Evolutionary conservation across 2,888 invertebrate genomes (phyloP).

Genomic region (Piscicola geometra): DNA sequence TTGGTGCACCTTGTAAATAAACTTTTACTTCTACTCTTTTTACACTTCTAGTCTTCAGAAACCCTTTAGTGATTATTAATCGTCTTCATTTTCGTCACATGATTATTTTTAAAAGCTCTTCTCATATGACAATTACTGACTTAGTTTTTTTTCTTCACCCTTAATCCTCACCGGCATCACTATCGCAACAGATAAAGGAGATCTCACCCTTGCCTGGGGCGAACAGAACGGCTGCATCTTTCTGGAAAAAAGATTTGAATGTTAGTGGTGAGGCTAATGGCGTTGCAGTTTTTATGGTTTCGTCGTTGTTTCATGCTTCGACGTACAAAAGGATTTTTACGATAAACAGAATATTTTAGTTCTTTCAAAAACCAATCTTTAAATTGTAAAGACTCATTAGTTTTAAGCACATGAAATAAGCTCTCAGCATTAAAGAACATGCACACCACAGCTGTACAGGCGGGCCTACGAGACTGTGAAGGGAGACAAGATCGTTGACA

Average conservation of each 20-base stretch:
- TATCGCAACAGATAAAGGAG: conserved; percentile 51
- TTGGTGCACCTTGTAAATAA: not conserved
- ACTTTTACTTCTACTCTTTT: not conserved
- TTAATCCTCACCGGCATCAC: too few relatives aligned
- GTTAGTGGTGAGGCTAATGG: conserved; percentile 49
- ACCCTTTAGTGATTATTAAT: too few relatives aligned
- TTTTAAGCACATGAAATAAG: too few relatives aligned
- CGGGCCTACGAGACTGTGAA: conserved; percentile 65
- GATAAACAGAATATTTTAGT: too few relatives aligned
- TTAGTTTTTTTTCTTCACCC: not conserved
- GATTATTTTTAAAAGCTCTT: not conserved
- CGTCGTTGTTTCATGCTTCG: too few relatives aligned
- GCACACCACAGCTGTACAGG: conserved; percentile 59
- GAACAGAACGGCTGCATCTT: conserved; percentile 61
- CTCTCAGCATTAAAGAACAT: too few relatives aligned
- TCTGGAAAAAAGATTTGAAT: conserved; percentile 76
- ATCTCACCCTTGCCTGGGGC: conserved; percentile 58
- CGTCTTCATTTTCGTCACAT: not conserved
- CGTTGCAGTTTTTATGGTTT: too few relatives aligned
- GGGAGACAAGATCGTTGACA: conserved; percentile 27
- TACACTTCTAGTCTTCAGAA: too few relatives aligned
- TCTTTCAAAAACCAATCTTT: too few relatives aligned
- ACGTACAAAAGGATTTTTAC: too few relatives aligned
- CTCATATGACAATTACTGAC: not conserved
- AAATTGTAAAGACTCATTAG: too few relatives aligned